Evolutionary conservation across 1,140 invertebrate species (phyloP), one percentile per base, ranked within the genome.

Genomic region (Acromyrmex heyeri): DNA sequence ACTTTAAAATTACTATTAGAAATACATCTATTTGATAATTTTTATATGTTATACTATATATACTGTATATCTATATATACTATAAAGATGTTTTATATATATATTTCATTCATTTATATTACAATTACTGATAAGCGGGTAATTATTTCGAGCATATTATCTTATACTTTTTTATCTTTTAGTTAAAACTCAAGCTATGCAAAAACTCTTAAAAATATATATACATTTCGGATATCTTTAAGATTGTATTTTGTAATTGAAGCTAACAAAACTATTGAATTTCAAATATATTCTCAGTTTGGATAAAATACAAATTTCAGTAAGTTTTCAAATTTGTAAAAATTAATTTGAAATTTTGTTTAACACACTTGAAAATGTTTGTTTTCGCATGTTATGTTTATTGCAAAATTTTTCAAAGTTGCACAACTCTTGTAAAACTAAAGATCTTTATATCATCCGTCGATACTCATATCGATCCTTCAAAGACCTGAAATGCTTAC

Each of bases 381-480:
- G 3, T 18, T 65, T 34, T 18, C 0, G 1, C 16, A 30, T 10
- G 34, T 0, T 34, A 0, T 4, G 1, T 6, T 67, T 38, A 18
- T 14, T 21, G 30, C 30, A 34, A 38, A 44, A 27, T 69, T 48
- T 69, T 69, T 69, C 14, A 48, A 48, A 69, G 7, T 3, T 69
- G 14, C 6, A 1, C 21, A 24, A 50, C 21, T 69, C 38, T 50
- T 0, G 6, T 69, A 48, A 50, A 27, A 48, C 14, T 24, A 48
- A 8, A 21, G 5, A 10, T 69, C 65, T 69, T 18, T 27, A 69
- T 69, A 69, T 50, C 65, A 50, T 27, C 38, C 14, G 65, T 69
- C 38, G 44, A 21, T 69, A 14, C 6, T 67, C 34, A 1, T 48
- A 50, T 69, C 38, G 21, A 24, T 16, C 10, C 4, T 48, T 21